Evolutionary conservation across 2,888 invertebrate genomes (phyloP), one percentile per base, ranked within the genome.

Genomic region (Cheilosia variabilis): DNA sequence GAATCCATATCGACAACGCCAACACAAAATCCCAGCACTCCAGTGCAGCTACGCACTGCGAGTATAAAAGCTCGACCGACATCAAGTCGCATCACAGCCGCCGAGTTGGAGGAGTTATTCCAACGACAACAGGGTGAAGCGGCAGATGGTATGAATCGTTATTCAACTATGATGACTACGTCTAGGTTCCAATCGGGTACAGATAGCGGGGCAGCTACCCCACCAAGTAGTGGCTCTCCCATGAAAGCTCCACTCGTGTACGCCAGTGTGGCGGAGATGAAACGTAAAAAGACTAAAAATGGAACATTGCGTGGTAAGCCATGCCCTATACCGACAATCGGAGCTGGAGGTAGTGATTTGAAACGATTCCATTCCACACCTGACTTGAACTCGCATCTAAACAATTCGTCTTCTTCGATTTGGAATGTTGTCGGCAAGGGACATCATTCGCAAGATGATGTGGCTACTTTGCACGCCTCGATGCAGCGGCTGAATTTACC

Each of bases 211-310:
- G 93, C 93, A 66, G 93, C 93, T 89, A 95, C 95, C 76, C 95
- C 95, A 78, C 95, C 95, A 31, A 86, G 88, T 24, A 91, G 89
- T 34, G 90, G 89, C 6, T 96, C 96, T 10, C 96, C 96, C 6
- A 95, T 96, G 72, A 94, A 94, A 88, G 92, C 93, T 0, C 93
- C 94, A 2, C 93, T 94, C 62, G 97, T 98, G 47, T 98, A 98
- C 92, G 97, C 97, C 55, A 98, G 98, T 90, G 98, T 98, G 53
- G 97, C 98, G 0, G 98, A 98, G 92, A 98, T 98, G 98, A 98
- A 98, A 92, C 94, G 98, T 73, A 96, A 96, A 72, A 92, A 91
- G 77, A 88, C 89, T 4, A 91, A 92, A 84, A 91, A 91, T 69
- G 92, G 92, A 75, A 92, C 93, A 0, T 71, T 92, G 2, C 90